A percentile compares a stretch with the other conserved stretches of the same genome.
These are phyloP conservation scores for Neodontobutis hainanensis DNA, from an alignment of 2,113 vertebrate genomes.

Conservation along the genomic window DNA sequence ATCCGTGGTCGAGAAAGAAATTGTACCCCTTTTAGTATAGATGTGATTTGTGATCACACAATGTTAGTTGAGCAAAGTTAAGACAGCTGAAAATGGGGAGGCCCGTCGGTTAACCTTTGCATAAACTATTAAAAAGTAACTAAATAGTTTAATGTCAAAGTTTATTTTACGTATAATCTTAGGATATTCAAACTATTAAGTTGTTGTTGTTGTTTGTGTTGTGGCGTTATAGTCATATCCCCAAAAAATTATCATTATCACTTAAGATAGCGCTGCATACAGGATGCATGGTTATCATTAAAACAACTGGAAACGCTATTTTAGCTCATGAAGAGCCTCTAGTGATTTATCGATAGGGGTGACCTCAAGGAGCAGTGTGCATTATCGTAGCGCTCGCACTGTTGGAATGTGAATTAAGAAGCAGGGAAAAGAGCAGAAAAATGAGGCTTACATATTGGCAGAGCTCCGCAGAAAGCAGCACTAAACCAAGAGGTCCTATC, in stretches of 20 bases:
- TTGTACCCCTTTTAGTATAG: background rate
- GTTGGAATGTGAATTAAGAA: constrained; percentile 48
- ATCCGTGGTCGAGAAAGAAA: too few species aligned
- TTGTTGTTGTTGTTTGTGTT: too few species aligned
- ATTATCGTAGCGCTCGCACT: constrained; percentile 42
- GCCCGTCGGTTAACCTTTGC: too few species aligned
- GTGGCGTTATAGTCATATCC: background rate
- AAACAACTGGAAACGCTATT: background rate
- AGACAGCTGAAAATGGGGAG: background rate
- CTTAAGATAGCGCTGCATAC: too few species aligned
- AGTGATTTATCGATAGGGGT: constrained; percentile 42
- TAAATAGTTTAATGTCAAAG: too few species aligned
- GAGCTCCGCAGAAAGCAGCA: constrained; percentile 40
- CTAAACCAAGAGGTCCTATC: constrained; percentile 28
- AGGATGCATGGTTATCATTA: background rate
- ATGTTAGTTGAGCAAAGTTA: background rate
- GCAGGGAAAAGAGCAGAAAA: background rate
- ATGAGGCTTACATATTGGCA: constrained; percentile 62
- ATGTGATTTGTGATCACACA: too few species aligned
- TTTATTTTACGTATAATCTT: too few species aligned
- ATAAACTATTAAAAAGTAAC: too few species aligned
- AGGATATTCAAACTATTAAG: too few species aligned
- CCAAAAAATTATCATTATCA: background rate
- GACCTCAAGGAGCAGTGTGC: constrained; percentile 31
- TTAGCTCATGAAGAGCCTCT: constrained; percentile 12